phyloP scores from a whole-genome alignment of 2,113 vertebrate species.

The Psammodynastes pulverulentus region DNA sequence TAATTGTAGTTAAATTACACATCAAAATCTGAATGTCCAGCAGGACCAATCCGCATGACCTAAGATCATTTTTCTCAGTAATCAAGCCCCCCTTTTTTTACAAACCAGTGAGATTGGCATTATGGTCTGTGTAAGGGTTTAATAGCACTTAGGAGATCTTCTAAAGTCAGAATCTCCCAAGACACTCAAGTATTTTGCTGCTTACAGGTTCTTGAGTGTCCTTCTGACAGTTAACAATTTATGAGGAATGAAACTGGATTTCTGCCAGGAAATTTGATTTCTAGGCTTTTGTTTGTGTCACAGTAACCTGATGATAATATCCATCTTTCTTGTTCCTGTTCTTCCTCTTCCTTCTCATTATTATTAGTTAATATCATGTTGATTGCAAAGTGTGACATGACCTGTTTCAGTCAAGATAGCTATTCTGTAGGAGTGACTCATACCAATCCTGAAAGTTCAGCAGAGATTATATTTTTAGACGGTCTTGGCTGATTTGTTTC shows the following conservation, averaged over 20 bases:
- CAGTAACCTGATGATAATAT: constrained; percentile 44
- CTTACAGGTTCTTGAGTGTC: not conserved
- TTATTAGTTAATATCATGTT: constrained; percentile 42
- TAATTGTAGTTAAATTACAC: not conserved
- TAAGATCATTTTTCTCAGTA: not conserved
- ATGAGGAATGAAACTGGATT: constrained; percentile 35
- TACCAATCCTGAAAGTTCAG: constrained; percentile 36
- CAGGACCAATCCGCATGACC: not conserved
- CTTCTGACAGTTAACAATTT: constrained; percentile 15
- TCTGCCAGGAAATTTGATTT: constrained; percentile 38
- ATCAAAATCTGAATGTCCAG: not conserved
- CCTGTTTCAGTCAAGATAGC: constrained; percentile 37
- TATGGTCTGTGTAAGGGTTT: not conserved
- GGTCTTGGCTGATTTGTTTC: constrained; percentile 23
- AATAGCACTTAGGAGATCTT: not conserved
- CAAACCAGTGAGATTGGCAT: not conserved
- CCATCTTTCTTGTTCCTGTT: not conserved
- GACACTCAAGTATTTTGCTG: not conserved
- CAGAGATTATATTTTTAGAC: constrained; percentile 49
- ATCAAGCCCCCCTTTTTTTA: not conserved
- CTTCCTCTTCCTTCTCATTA: constrained; percentile 35
- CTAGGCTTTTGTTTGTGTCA: not conserved
- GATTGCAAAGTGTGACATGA: constrained; percentile 37
- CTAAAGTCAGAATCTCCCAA: not conserved
- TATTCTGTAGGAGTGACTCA: constrained; percentile 31